A percentile compares a stretch with the other conserved stretches of the same genome.
These are phyloP conservation scores for Pachydiplax longipennis DNA, from an alignment of 2,888 invertebrate species.

Conservation along the genomic window DNA sequence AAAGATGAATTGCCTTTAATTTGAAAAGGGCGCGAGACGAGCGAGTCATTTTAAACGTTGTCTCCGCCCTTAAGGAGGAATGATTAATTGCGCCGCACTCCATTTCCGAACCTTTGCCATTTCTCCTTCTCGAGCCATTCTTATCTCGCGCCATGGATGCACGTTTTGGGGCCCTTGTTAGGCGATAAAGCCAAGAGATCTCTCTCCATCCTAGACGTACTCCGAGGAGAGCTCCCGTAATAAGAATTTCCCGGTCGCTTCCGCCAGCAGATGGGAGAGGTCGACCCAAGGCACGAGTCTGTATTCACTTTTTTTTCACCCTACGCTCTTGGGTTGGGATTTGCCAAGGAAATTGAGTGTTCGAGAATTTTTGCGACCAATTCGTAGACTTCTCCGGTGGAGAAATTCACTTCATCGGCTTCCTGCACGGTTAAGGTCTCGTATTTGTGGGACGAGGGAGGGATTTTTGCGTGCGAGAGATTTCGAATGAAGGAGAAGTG, in stretches of 20 bases:
- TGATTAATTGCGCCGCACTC: slow-evolving; percentile 11
- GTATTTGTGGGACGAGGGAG: no score
- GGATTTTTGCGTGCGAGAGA: no score
- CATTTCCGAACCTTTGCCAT: neutral
- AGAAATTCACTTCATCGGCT: neutral
- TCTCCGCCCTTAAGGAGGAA: neutral
- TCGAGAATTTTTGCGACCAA: neutral
- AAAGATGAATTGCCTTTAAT: slow-evolving; percentile 34
- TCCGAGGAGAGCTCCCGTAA: neutral
- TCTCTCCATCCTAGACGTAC: slow-evolving; percentile 6
- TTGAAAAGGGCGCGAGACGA: neutral
- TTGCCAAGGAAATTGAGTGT: neutral
- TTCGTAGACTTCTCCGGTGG: neutral
- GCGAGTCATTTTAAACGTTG: neutral
- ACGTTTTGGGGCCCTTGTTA: neutral
- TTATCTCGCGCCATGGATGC: slow-evolving; percentile 4
- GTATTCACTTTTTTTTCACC: neutral
- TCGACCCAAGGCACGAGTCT: neutral
- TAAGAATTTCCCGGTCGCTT: neutral
- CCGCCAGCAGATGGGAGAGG: neutral
- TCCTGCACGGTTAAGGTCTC: no score
- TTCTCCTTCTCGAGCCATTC: neutral
- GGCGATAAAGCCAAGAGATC: slow-evolving; percentile 49
- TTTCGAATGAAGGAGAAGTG: no score
- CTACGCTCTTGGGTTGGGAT: neutral